These are phyloP conservation scores for Heliconius sara DNA, from an alignment of 2,888 invertebrate genomes.

Conservation along the genomic window DNA sequence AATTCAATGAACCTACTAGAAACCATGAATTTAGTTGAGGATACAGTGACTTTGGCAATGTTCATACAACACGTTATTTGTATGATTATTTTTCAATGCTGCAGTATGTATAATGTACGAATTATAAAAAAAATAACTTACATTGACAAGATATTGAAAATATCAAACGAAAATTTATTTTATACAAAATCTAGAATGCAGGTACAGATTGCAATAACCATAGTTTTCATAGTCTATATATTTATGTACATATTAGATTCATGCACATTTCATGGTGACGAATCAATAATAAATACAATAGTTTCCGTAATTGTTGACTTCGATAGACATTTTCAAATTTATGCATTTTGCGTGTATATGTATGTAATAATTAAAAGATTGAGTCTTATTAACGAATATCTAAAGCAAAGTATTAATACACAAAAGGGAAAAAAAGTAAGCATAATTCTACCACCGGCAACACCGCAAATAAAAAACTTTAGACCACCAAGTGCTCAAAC, in stretches of 20 bases:
- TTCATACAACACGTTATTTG: slow-evolving; percentile 56
- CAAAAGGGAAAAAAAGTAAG: slow-evolving; percentile 52
- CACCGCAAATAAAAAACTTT: not conserved
- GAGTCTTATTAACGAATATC: slow-evolving; percentile 57
- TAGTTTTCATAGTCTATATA: slow-evolving; percentile 52
- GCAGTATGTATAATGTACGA: slow-evolving; percentile 52
- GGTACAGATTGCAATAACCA: slow-evolving; percentile 41
- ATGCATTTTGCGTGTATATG: slow-evolving; percentile 59
- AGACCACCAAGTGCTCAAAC: slow-evolving; percentile 41
- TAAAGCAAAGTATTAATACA: slow-evolving; percentile 54
- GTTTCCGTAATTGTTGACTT: slow-evolving; percentile 25
- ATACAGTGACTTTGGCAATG: slow-evolving; percentile 54
- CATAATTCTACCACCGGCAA: slow-evolving; percentile 11
- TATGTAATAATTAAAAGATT: slow-evolving; percentile 58
- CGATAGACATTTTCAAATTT: slow-evolving; percentile 61
- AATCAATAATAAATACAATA: slow-evolving; percentile 1
- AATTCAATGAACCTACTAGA: slow-evolving; percentile 43
- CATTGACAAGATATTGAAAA: slow-evolving; percentile 51
- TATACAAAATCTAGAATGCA: slow-evolving; percentile 49
- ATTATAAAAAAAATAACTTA: slow-evolving; percentile 55
- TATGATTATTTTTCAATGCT: slow-evolving; percentile 53
- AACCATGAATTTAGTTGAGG: slow-evolving; percentile 51
- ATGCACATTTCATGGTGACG: not conserved
- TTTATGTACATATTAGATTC: not conserved
- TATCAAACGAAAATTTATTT: slow-evolving; percentile 48